phyloP scores from a whole-genome alignment of 2,888 invertebrate species.

The Gastrophysa polygoni region DNA sequence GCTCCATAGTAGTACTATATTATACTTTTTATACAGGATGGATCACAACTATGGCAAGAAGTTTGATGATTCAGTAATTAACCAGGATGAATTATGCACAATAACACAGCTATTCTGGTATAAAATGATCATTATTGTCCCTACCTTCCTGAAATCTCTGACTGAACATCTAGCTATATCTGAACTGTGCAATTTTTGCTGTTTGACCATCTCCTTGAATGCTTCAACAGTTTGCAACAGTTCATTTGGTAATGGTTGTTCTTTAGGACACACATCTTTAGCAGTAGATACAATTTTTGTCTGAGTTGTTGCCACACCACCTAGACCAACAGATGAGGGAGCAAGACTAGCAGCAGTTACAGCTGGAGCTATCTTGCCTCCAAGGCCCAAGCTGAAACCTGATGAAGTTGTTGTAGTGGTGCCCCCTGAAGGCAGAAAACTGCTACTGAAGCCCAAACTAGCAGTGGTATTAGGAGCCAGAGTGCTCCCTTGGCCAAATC shows the following conservation, averaged over 20 bases:
- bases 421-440: constrained; percentile 21
- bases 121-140: not conserved
- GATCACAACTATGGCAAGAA: too few species aligned
- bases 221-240: constrained; percentile 77
- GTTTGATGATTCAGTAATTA: too few species aligned
- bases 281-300: constrained; percentile 53
- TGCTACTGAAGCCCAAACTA: constrained; percentile 27
- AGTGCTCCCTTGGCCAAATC: not conserved
- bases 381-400: constrained; percentile 21
- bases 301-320: constrained; percentile 71
- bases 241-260: constrained; percentile 75
- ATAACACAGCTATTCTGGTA: too few species aligned
- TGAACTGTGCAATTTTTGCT: constrained; percentile 72
- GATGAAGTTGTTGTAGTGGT: constrained; percentile 28
- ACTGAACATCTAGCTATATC: constrained; percentile 60
- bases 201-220: constrained; percentile 84
- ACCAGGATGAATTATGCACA: too few species aligned
- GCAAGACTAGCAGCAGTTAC: constrained; percentile 18
- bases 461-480: constrained; percentile 20
- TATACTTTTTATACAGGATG: too few species aligned
- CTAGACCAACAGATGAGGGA: constrained; percentile 63
- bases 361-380: constrained; percentile 23
- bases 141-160: constrained; percentile 63
- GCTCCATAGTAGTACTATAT: too few species aligned
- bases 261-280: constrained; percentile 65